Percentiles rank a stretch among this genome's conserved stretches.
These are phyloP conservation scores for Scolopax mira DNA, from an alignment of 2,113 vertebrate genomes.

Conservation along the genomic window DNA sequence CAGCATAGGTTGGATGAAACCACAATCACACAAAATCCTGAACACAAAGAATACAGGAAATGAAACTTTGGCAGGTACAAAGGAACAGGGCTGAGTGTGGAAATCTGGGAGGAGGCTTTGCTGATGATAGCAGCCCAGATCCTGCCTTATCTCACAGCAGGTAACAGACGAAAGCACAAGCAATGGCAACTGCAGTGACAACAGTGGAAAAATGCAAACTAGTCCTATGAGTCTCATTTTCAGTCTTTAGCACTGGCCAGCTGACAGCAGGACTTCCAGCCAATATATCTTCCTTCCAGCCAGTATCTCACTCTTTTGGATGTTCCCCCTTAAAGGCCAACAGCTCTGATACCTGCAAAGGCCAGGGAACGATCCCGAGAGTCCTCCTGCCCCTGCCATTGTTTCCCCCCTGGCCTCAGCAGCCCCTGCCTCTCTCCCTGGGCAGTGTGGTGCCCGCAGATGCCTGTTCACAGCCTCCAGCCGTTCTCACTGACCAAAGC, in stretches of 20 bases:
- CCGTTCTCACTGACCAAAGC: background rate
- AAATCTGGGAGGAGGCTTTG: conserved; percentile 19
- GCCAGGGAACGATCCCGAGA: background rate
- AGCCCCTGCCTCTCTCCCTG: background rate
- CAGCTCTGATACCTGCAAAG: background rate
- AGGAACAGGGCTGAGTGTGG: background rate
- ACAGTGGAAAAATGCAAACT: background rate
- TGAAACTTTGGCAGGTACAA: background rate
- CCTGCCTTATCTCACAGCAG: background rate
- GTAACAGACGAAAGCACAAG: background rate
- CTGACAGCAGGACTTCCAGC: background rate
- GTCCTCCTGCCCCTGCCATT: background rate
- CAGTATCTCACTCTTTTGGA: background rate
- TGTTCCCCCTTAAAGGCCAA: background rate
- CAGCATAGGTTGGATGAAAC: background rate
- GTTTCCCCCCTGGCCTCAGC: background rate
- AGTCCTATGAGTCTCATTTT: background rate
- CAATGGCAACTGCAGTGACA: background rate
- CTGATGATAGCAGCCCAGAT: fast-evolving
- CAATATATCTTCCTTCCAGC: background rate
- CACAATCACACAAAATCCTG: background rate
- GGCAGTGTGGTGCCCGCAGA: fast-evolving
- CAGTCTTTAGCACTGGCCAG: background rate
- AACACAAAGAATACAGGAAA: background rate
- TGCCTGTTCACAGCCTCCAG: background rate